These are phyloP conservation scores for Parus major DNA, from an alignment of 2,113 vertebrate genomes.

Conservation along the genomic window DNA sequence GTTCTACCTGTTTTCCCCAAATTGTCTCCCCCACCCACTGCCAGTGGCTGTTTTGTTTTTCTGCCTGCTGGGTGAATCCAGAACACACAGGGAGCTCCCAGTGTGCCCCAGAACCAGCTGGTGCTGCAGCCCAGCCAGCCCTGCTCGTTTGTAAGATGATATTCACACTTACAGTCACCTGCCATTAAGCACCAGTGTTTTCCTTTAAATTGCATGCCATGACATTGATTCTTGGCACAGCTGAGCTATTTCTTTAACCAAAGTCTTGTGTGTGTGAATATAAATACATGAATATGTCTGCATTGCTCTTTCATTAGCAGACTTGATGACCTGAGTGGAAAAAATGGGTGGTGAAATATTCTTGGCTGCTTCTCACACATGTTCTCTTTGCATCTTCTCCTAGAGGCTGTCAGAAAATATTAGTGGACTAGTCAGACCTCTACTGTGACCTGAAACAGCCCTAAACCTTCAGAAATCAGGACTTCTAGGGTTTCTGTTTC, in stretches of 20 bases:
- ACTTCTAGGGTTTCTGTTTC: neutral
- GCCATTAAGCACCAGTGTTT: neutral
- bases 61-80: neutral
- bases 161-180: neutral
- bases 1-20: neutral
- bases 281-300: neutral
- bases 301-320: neutral
- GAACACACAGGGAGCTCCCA: neutral
- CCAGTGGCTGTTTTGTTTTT: neutral
- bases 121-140: neutral
- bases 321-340: neutral
- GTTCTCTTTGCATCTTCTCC: neutral
- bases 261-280: neutral
- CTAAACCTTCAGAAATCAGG: neutral
- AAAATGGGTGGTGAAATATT: constrained; percentile 2
- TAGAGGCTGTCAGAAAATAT: neutral
- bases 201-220: neutral
- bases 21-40: neutral
- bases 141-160: neutral
- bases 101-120: neutral
- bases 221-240: neutral
- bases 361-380: neutral
- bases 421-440: neutral
- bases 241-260: neutral
- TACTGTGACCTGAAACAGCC: neutral